A percentile compares a stretch with the other conserved stretches of the same genome.
Conservation (phyloP, 2,888 invertebrate species). For the Thecophora atra region DNA sequence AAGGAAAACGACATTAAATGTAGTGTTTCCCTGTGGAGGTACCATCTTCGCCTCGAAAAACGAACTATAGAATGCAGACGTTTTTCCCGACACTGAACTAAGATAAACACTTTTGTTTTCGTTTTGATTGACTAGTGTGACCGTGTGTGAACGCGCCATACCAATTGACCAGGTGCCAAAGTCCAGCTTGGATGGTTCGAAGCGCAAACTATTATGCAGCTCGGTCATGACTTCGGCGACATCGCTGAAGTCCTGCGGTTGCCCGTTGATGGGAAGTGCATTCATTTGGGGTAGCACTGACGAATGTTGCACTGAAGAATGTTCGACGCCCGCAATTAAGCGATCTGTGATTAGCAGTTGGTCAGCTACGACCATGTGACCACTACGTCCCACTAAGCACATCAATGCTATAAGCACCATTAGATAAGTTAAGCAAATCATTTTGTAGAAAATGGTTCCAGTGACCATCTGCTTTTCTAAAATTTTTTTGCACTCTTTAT, state of each 20-base stretch:
- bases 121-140: conserved; percentile 88
- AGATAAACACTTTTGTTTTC: conserved; percentile 87
- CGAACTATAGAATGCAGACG: conserved; percentile 95
- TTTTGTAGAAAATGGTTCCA: conserved; percentile 2
- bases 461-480: not conserved
- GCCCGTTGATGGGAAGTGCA: conserved; percentile 26
- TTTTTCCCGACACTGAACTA: conserved; percentile 93
- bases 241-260: conserved; percentile 2
- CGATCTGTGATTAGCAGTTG: conserved; percentile 33
- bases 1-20: conserved; percentile 95
- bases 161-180: conserved; percentile 81
- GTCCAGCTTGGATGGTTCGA: conserved; percentile 68
- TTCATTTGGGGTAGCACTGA: conserved; percentile 35
- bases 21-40: conserved; percentile 90
- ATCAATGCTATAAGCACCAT: conserved; percentile 41
- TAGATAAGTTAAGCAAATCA: conserved; percentile 36
- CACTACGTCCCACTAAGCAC: conserved; percentile 26
- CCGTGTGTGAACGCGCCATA: conserved; percentile 84
- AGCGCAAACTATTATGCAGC: conserved; percentile 59
- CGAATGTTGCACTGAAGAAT: conserved; percentile 12
- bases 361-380: conserved; percentile 30
- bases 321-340: conserved; percentile 18
- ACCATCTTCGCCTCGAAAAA: conserved; percentile 97
- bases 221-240: conserved; percentile 46
- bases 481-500: no score